Evolutionary conservation across 1,140 invertebrate species (phyloP), one percentile per base, ranked within the genome.

Genomic region (Hypsibius dujardini): DNA sequence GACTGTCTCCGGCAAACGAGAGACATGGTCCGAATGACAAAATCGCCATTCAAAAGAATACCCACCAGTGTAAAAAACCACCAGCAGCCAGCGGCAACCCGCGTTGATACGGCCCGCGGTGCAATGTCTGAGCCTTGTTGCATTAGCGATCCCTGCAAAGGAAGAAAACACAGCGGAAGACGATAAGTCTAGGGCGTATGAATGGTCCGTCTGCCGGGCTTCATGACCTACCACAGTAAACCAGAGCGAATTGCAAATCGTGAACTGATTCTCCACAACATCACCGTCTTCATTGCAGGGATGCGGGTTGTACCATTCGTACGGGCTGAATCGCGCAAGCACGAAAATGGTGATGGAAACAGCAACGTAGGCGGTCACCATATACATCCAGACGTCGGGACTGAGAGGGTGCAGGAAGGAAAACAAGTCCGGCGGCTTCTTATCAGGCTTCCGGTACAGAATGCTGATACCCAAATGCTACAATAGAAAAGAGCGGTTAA

Each of bases 51-150:
- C 12, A 42, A 67, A 67, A 15, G 62, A 3, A 15, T 45, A 67
- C 62, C 42, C 7, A 56, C 50, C 28, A 97, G 82, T 0, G 92
- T 95, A 81, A 96, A 96, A 80, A 95, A 94, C 92, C 92, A 95
- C 92, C 92, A 96, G 83, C 91, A 92, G 1, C 86, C 86, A 7
- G 90, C 90, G 1, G 94, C 89, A 85, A 93, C 89, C 72, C 91
- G 82, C 0, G 90, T 94, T 1, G 88, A 88, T 74, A 87, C 83
- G n/a, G 87, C 88, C 74, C 88, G 88, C 7, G 47, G 70, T 62
- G 71, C 46, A 42, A 72, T 77, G 42, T 67, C 62, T 7, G 62
- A 67, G 7, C 62, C 62, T 67, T 67, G 62, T 42, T 67, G 62
- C 62, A 67, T 67, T 42, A 67, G 42, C 62, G 62, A 67, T 15